phyloP scores from a whole-genome alignment of 1,140 invertebrate species.

The Nymphalis io region DNA sequence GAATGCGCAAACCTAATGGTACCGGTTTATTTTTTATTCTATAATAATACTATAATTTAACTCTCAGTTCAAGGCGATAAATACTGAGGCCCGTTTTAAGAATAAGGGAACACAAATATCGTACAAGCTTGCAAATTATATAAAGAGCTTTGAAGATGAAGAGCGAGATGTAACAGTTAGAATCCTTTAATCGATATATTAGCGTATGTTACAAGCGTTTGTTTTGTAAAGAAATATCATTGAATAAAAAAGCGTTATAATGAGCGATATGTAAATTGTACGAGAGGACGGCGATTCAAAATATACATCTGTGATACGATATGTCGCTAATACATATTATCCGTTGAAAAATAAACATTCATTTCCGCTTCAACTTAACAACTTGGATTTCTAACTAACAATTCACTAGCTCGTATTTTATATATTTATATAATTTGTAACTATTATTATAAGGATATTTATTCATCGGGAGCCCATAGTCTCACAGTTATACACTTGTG shows the following conservation, averaged over 20 bases:
- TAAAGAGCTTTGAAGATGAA: constrained; percentile 8
- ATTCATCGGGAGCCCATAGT: constrained; percentile 20
- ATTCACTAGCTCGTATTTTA: constrained; percentile 29
- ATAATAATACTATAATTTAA: constrained; percentile 1
- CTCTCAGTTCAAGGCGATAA: neutral
- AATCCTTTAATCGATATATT: neutral
- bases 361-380: constrained; percentile 38
- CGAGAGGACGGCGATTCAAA: constrained; percentile 68
- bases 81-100: neutral
- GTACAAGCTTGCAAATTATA: neutral
- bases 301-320: constrained; percentile 49
- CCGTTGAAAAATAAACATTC: constrained; percentile 49
- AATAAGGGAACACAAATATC: neutral
- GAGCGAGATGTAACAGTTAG: neutral
- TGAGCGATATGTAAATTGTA: constrained; percentile 72
- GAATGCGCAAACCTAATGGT: too few species aligned
- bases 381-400: constrained; percentile 36
- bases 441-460: constrained; percentile 30
- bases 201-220: constrained; percentile 9
- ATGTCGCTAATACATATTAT: constrained; percentile 50
- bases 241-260: constrained; percentile 34
- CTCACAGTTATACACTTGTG: constrained; percentile 25
- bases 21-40: neutral
- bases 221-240: neutral
- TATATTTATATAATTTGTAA: constrained; percentile 38